Evolutionary conservation across 2,797 vertebrate species (phyloP).

Genomic region (Kryptopterus vitreolus): DNA sequence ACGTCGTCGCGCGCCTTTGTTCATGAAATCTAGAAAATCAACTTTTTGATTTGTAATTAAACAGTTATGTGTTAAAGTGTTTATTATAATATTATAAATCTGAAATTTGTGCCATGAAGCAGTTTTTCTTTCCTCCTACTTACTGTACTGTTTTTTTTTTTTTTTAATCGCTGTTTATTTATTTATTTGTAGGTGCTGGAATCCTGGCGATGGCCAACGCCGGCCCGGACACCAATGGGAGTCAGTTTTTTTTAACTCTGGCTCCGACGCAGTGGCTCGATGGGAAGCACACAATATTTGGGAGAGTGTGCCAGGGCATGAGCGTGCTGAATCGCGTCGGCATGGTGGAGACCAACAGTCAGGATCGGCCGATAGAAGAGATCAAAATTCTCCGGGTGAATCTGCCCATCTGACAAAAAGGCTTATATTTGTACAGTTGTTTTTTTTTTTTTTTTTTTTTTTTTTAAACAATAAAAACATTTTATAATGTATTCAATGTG

Average conservation of each 20-base stretch:
- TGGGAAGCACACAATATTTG: conserved; percentile 93
- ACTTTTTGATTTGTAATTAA: neutral
- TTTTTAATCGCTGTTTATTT: neutral
- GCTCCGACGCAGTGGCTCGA: conserved; percentile 92
- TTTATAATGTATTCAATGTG: conserved; percentile 17
- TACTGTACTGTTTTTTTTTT: neutral
- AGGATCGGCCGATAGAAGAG: conserved; percentile 88
- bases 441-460: conserved; percentile 17
- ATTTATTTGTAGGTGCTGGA: conserved; percentile 79
- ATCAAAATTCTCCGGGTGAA: conserved; percentile 85
- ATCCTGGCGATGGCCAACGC: conserved; percentile 96
- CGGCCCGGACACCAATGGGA: conserved; percentile 91
- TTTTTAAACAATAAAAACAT: conserved; percentile 40
- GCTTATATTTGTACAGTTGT: conserved; percentile 48
- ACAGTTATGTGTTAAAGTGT: neutral
- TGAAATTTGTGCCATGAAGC: neutral
- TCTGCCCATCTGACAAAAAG: conserved; percentile 65
- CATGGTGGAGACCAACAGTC: conserved; percentile 90
- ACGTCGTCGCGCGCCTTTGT: neutral
- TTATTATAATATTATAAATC: neutral
- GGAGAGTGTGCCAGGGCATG: conserved; percentile 88
- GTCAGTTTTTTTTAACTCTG: conserved; percentile 91
- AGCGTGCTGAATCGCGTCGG: conserved; percentile 86
- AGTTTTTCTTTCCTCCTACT: neutral
- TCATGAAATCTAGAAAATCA: neutral